Evolutionary conservation across 1,140 invertebrate genomes (phyloP).

Genomic region (Propsilocerus akamusi): DNA sequence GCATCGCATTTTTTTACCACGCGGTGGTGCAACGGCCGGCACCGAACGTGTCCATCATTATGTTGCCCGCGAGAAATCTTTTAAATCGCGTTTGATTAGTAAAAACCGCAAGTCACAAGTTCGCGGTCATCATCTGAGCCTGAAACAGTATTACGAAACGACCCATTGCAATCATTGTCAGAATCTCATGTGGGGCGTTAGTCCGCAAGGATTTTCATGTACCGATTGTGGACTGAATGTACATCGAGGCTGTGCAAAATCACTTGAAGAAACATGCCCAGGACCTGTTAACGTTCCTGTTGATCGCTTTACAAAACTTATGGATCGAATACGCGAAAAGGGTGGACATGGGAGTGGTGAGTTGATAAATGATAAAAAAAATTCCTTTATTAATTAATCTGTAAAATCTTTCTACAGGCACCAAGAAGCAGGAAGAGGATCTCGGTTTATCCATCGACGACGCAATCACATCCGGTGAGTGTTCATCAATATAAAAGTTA

Average conservation of each 20-base stretch:
- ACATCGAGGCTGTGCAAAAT: constrained; percentile 64
- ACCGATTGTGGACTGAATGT: constrained; percentile 77
- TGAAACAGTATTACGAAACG: constrained; percentile 74
- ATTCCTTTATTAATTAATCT: background rate
- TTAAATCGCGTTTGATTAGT: constrained; percentile 50
- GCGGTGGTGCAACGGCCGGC: constrained; percentile 18
- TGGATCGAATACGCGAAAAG: constrained; percentile 41
- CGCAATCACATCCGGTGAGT: background rate
- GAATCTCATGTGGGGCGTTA: constrained; percentile 80
- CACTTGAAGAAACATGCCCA: constrained; percentile 69
- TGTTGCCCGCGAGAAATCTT: constrained; percentile 68
- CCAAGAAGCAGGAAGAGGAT: background rate
- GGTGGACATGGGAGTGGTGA: background rate
- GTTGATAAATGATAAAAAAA: background rate
- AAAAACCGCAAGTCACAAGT: constrained; percentile 47
- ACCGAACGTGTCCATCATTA: constrained; percentile 40
- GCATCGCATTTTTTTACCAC: constrained; percentile 21
- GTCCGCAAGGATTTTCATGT: constrained; percentile 85
- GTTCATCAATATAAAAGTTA: too few relatives aligned
- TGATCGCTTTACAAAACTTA: constrained; percentile 46
- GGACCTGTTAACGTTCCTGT: constrained; percentile 34
- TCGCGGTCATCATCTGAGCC: constrained; percentile 76
- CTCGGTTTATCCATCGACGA: background rate
- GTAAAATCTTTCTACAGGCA: background rate
- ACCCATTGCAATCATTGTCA: constrained; percentile 88